These are phyloP conservation scores for Eremobia ochroleuca DNA, from an alignment of 2,888 invertebrate genomes.

Conservation along the genomic window DNA sequence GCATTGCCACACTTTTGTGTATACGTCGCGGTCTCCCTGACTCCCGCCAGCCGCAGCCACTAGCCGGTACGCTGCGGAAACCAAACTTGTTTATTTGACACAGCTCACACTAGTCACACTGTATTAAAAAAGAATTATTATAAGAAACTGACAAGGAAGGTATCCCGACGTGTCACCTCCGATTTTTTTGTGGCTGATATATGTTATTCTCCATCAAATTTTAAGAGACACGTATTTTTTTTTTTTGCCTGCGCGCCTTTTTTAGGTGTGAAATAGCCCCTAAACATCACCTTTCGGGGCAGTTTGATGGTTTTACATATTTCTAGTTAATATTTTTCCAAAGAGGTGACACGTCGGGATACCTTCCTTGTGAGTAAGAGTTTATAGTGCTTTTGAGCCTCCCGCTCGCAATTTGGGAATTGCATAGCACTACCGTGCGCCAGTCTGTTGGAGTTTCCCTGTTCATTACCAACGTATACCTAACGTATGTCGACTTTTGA, in stretches of 20 bases:
- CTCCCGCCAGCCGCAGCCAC: conserved; percentile 27
- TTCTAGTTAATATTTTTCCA: no score
- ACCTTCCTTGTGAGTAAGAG: no score
- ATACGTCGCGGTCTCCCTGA: conserved; percentile 58
- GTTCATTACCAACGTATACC: background rate
- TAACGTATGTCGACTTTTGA: no score
- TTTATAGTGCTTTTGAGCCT: background rate
- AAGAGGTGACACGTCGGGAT: no score
- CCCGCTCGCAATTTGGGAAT: background rate
- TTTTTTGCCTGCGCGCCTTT: no score
- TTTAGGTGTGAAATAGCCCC: no score
- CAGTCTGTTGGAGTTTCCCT: background rate
- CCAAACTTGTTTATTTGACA: background rate
- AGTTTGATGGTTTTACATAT: no score
- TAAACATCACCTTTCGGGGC: no score
- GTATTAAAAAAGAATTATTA: background rate
- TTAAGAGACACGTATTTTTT: no score
- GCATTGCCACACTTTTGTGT: conserved; percentile 48
- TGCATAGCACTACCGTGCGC: background rate
- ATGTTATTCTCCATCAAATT: no score
- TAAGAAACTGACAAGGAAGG: conserved; percentile 10
- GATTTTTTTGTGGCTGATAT: no score
- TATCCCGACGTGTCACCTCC: no score
- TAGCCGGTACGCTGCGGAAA: background rate
- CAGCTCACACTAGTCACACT: background rate